Percentiles rank a stretch among this genome's conserved stretches.
phyloP scores from a whole-genome alignment of 2,113 vertebrate genomes.

The Corvus hawaiiensis region DNA sequence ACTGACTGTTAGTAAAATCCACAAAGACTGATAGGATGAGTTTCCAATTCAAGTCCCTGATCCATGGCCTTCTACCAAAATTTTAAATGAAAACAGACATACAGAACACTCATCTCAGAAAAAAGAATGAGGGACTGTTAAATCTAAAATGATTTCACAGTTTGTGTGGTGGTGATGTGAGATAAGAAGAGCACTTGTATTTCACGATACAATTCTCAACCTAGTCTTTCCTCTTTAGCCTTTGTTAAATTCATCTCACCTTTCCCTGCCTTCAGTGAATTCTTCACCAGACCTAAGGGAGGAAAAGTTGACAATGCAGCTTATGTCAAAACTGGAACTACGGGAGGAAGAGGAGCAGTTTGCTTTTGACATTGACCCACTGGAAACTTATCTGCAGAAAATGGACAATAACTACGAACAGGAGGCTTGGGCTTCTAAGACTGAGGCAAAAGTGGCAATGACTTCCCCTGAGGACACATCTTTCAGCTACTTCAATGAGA shows the following conservation, averaged over 20 bases:
- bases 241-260: neutral
- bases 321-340: neutral
- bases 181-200: neutral
- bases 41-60: neutral
- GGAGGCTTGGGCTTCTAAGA: neutral
- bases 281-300: neutral
- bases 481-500: neutral
- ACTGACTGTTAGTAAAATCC: neutral
- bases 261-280: neutral
- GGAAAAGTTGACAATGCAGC: neutral
- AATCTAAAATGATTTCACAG: neutral
- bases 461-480: neutral
- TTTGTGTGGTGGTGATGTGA: neutral
- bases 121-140: neutral
- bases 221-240: neutral
- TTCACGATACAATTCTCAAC: neutral
- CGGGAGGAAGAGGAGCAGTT: neutral
- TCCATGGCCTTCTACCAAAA: neutral
- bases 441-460: neutral
- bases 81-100: neutral
- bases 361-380: neutral
- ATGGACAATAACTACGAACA: neutral
- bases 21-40: neutral
- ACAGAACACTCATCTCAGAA: neutral
- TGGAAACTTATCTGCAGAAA: neutral